Percentiles rank a stretch among this genome's conserved stretches.
These are phyloP conservation scores for Hassar affinis DNA, from an alignment of 2,113 vertebrate species.

Conservation along the genomic window DNA sequence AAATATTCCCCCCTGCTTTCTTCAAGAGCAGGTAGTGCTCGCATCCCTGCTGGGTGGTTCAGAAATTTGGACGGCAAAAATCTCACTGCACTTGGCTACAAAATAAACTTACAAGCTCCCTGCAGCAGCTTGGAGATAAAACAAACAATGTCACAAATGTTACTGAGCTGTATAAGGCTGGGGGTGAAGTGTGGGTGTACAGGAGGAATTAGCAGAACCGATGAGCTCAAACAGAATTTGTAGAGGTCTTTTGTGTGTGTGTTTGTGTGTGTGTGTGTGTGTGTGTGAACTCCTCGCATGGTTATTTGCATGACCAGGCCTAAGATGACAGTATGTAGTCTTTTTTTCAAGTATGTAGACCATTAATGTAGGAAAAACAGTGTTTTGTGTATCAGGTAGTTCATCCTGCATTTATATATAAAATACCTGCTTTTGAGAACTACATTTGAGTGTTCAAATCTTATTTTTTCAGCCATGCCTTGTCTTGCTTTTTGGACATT, in stretches of 20 bases:
- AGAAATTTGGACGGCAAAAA: constrained; percentile 43
- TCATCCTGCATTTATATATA: too few relatives aligned
- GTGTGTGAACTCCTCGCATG: neutral
- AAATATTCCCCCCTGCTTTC: constrained; percentile 45
- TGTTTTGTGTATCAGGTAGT: too few relatives aligned
- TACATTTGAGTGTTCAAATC: too few relatives aligned
- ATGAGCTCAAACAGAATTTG: neutral
- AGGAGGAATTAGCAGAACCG: neutral
- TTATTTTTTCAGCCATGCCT: too few relatives aligned
- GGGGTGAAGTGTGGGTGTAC: neutral
- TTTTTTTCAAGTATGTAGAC: neutral
- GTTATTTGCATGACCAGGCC: neutral
- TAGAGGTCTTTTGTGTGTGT: neutral
- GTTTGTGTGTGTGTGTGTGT: too few relatives aligned
- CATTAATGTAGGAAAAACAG: too few relatives aligned
- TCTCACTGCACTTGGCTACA: constrained; percentile 39
- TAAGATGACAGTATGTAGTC: neutral
- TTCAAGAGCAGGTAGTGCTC: constrained; percentile 34
- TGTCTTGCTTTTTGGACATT: too few relatives aligned
- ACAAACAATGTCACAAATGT: constrained; percentile 59
- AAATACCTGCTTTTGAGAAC: too few relatives aligned
- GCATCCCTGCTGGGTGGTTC: constrained; percentile 34
- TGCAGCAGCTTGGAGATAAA: constrained; percentile 61
- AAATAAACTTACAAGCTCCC: constrained; percentile 47
- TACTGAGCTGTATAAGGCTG: constrained; percentile 38